Base-by-base conservation (phyloP, 2,113 vertebrate species). In the Pandion haliaetus region DNA sequence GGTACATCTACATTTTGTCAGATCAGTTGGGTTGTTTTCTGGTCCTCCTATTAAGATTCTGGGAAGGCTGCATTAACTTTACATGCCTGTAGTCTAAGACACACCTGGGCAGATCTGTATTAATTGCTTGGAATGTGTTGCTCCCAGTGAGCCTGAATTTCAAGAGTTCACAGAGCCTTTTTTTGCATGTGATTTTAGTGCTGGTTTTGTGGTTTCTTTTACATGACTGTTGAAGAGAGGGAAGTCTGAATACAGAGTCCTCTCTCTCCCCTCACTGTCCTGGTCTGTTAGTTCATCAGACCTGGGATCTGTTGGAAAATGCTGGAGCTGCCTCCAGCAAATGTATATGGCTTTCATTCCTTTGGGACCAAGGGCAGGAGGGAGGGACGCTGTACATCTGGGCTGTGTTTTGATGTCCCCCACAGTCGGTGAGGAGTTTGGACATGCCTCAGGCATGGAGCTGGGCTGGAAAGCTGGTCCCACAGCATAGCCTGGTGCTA, bases 311-410 rank as follows among this genome's bases (percentile, higher is more conserved):
- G 50, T 18, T 91, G 55, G 55, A 86, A 95, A 95, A 91, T 1
- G 1, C 42, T 63, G 63, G 50, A 81, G 40, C 34, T 85, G 40
- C 28, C 57, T 79, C 61, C 25, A 52, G 57, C 81, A 63, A 85
- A 45, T 23, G 5, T 10, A 17, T 47, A 12, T 81, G n/a, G 12
- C 28, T 82, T 72, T 89, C 34, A 18, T 79, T 5, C 8, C 40
- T 31, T 67, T 11, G 21, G 40, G 52, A 67, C 20, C 0, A 1
- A 55, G 16, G 42, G 32, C 25, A 14, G 6, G 45, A 82, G n/a
- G 13, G n/a, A 34, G 0, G 0, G 5, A 32, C 17, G 23, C 24
- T 49, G 2, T 38, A 17, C 9, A 32, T 74, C 61, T 63, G 29
- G 34, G 17, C 50, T 67, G 71, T 38, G 14, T 89, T 92, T 78